Evolutionary conservation across 2,113 vertebrate genomes (phyloP).

Genomic region (Lethenteron camtschaticum): DNA sequence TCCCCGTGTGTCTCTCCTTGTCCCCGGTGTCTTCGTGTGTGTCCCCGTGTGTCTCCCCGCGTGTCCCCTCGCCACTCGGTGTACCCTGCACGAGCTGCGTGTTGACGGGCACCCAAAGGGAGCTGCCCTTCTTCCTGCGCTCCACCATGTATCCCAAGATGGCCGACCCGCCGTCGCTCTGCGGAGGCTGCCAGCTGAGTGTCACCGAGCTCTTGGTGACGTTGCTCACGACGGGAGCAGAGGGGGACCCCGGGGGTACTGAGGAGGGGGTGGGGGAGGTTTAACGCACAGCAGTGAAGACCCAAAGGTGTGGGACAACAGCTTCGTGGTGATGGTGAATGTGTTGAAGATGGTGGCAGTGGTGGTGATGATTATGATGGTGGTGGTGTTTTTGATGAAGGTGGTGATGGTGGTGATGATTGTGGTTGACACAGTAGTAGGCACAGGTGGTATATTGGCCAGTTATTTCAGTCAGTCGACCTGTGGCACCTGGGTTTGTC

Average conservation of each 20-base stretch:
- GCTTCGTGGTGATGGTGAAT: not conserved
- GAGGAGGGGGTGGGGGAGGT: not conserved
- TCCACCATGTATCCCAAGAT: slow-evolving; percentile 21
- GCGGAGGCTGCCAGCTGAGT: slow-evolving; percentile 21
- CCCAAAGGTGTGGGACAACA: not conserved
- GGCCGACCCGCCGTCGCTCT: slow-evolving; percentile 17
- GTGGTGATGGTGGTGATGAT: too few species aligned
- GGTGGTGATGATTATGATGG: not conserved
- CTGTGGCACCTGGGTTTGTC: too few species aligned
- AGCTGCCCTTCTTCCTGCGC: slow-evolving; percentile 25
- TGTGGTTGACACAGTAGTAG: too few species aligned
- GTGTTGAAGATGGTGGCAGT: not conserved
- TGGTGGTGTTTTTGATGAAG: too few species aligned
- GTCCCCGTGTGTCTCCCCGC: too few species aligned
- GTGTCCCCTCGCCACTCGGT: too few species aligned
- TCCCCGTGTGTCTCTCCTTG: too few species aligned
- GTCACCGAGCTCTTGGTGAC: slow-evolving; percentile 23
- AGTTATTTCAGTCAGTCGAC: too few species aligned
- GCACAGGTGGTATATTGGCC: too few species aligned
- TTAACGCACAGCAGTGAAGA: too few species aligned
- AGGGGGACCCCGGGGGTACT: slow-evolving; percentile 18
- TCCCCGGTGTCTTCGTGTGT: too few species aligned
- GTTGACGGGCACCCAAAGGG: slow-evolving; percentile 21
- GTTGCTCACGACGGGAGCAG: slow-evolving; percentile 20
- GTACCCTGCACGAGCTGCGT: slow-evolving; percentile 26